Conservation (phyloP, 2,888 invertebrate species). For the Brenthis daphne region DNA sequence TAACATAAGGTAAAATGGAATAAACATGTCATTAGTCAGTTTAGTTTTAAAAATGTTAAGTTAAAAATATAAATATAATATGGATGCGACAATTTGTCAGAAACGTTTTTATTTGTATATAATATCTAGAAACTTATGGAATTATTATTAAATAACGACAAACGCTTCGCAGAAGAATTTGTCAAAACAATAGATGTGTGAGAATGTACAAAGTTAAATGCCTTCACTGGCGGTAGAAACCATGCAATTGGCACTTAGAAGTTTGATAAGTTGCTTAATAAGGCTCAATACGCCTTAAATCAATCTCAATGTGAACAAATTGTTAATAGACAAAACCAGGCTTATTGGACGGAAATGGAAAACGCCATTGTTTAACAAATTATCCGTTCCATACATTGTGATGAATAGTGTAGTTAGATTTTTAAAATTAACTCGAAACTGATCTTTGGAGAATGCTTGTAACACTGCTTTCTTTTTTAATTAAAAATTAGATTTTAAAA, state of each 20-base stretch:
- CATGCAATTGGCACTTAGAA: neutral
- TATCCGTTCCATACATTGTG: neutral
- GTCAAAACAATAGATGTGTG: slow-evolving; percentile 35
- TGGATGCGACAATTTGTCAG: neutral
- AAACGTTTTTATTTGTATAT: slow-evolving; percentile 27
- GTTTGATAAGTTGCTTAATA: neutral
- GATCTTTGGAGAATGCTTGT: slow-evolving; percentile 2
- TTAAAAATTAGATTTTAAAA: neutral
- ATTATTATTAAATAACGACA: slow-evolving; percentile 51
- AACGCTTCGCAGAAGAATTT: slow-evolving; percentile 69
- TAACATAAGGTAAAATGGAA: too few species aligned
- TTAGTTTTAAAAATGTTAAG: too few species aligned
- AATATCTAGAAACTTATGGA: slow-evolving; percentile 40
- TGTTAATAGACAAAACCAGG: too few species aligned
- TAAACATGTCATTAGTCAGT: too few species aligned
- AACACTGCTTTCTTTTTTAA: slow-evolving; percentile 3
- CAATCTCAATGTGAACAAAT: too few species aligned
- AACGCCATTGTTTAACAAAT: neutral
- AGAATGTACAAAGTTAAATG: slow-evolving; percentile 41
- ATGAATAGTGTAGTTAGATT: neutral
- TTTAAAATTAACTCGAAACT: neutral
- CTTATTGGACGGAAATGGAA: too few species aligned
- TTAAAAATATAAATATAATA: neutral
- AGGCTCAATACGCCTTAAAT: too few species aligned
- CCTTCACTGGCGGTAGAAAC: slow-evolving; percentile 22